Base-by-base conservation (phyloP, 64 coral and sea anemone genomes). In the Montipora sp. region DNA sequence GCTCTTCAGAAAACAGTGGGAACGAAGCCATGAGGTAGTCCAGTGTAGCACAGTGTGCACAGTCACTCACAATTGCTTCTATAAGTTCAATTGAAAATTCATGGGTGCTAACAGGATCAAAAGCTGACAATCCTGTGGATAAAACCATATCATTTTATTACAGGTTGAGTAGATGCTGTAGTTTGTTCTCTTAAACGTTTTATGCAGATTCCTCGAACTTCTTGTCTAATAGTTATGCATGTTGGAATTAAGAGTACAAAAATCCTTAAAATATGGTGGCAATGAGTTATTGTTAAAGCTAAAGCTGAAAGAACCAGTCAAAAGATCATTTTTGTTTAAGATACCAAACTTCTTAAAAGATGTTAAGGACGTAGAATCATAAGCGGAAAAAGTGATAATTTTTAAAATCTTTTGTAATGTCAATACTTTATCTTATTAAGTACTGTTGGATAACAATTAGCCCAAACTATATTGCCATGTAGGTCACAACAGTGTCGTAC, bases 81-180 rank as follows among this genome's bases (percentile, higher is more conserved):
- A 73, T 87, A 68, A 87, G 72, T 11, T 58, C 9, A 69, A 46
- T 61, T 72, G 83, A 87, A 48, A 87, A 87, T 49, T 67, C 23
- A 69, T 73, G 83, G 48, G 83, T 73, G 61, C 67, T 74, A 48
- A 87, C 83, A 87, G 83, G n/a, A 45, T 87, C 83, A 87, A 72
- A 48, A 72, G 45, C 10, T 72, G 83, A 87, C 49, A 36, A 72
- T 61, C 67, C 10, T 87, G 58, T 18, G 51, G 5, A 12, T 87
- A 43, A 48, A 87, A 49, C 65, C 70, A 24, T 53, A 13, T 79
- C 23, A 79, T 79, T 18, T 50, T 79, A 24, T 73, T 73, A 67
- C 63, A 67, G 63, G 69, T 73, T 73, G 70, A 73, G 22, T 27
- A 73, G 22, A 73, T 73, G 22, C 70, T 73, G 70, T 73, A 73